A percentile compares a stretch with the other conserved stretches of the same genome.
phyloP scores from a whole-genome alignment of 1,140 invertebrate species.

The Marisa cornuarietis region DNA sequence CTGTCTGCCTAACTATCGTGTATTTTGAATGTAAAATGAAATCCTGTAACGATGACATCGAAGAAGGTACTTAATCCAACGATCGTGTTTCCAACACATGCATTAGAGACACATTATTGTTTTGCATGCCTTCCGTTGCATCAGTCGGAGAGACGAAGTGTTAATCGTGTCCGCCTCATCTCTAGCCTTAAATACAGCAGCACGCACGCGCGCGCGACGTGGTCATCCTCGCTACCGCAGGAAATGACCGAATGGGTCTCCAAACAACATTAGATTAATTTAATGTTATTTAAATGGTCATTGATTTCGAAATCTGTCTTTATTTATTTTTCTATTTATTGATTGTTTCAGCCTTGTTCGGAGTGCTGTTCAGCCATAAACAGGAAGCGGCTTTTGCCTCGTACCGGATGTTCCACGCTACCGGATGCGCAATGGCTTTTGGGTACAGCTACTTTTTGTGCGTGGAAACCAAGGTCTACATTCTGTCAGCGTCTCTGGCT shows the following conservation, averaged over 20 bases:
- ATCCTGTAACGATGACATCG: too few relatives aligned
- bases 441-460: slow-evolving; percentile 64
- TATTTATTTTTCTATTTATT: slow-evolving; percentile 15
- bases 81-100: too few relatives aligned
- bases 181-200: too few relatives aligned
- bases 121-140: too few relatives aligned
- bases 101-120: too few relatives aligned
- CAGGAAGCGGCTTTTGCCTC: slow-evolving; percentile 63
- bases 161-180: too few relatives aligned
- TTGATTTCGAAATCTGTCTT: background rate
- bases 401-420: slow-evolving; percentile 63
- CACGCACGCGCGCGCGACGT: background rate
- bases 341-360: slow-evolving; percentile 61
- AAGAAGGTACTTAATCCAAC: too few relatives aligned
- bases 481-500: slow-evolving; percentile 50
- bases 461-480: slow-evolving; percentile 61
- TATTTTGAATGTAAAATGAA: too few relatives aligned
- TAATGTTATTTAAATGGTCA: background rate
- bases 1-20: too few relatives aligned
- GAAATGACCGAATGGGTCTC: background rate
- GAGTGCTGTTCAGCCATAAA: slow-evolving; percentile 59
- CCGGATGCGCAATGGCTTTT: slow-evolving; percentile 61
- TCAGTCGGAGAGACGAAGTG: too few relatives aligned
- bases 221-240: background rate
- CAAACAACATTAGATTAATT: background rate